Conservation (phyloP, 2,797 vertebrate species). For the Takifugu ocellatus region DNA sequence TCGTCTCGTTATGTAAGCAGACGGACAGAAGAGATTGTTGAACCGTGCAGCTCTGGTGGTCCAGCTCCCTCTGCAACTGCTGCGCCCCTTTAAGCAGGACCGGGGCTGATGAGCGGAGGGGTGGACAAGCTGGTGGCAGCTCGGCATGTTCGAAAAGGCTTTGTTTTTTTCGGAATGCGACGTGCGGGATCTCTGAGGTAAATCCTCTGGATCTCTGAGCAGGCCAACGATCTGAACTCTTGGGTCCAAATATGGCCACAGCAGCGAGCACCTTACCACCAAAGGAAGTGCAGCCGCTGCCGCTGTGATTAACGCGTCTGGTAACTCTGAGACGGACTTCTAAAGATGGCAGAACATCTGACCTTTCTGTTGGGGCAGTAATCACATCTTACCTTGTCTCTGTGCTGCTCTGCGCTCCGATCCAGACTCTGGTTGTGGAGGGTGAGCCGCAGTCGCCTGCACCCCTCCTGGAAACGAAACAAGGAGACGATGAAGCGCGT, state of each 20-base stretch:
- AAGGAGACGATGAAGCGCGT: constrained; percentile 37
- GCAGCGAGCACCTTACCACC: background rate
- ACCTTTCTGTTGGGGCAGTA: background rate
- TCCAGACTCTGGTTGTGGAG: constrained; percentile 78
- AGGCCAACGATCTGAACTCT: background rate
- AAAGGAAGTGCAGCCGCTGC: background rate
- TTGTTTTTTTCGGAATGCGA: background rate
- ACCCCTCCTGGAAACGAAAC: constrained; percentile 72
- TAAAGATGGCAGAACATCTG: background rate
- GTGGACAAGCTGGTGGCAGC: constrained; percentile 17
- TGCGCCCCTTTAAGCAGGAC: constrained; percentile 25
- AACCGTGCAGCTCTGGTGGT: constrained; percentile 41
- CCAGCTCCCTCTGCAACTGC: background rate
- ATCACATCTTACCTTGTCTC: constrained; percentile 78
- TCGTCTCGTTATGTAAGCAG: constrained; percentile 2
- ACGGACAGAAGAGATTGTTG: constrained; percentile 32
- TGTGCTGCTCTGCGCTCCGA: constrained; percentile 60
- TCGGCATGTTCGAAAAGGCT: constrained; percentile 6
- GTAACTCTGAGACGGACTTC: too few species aligned
- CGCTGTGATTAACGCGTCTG: too few species aligned
- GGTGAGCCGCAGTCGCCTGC: constrained; percentile 82
- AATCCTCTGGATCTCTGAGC: constrained; percentile 5
- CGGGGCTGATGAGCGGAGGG: constrained; percentile 16
- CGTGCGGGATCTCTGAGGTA: background rate
- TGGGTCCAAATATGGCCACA: constrained; percentile 12